These are phyloP conservation scores for Pseudorectes ferrugineus DNA, from an alignment of 2,113 vertebrate species.

Conservation along the genomic window DNA sequence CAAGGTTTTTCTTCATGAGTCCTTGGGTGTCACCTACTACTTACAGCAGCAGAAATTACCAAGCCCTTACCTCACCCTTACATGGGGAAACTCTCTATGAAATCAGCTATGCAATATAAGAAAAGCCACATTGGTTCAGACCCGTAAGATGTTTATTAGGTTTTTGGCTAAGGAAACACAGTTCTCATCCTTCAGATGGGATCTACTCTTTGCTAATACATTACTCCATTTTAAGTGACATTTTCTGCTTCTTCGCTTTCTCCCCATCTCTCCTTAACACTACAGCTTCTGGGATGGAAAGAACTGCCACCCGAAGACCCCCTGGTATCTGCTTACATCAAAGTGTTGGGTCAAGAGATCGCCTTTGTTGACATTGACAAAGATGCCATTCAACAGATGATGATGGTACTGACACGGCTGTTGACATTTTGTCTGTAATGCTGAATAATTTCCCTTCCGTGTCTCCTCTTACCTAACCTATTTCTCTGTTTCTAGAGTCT, in stretches of 20 bases:
- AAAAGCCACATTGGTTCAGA: neutral
- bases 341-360: conserved; percentile 80
- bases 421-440: neutral
- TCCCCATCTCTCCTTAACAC: neutral
- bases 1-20: neutral
- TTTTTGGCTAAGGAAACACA: neutral
- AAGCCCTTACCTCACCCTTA: neutral
- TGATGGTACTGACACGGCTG: conserved; percentile 65
- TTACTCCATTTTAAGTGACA: neutral
- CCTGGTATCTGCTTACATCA: conserved; percentile 71
- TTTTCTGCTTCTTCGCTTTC: neutral
- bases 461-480: neutral
- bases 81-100: neutral
- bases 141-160: neutral
- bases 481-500: conserved; percentile 47
- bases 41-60: neutral
- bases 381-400: conserved; percentile 61
- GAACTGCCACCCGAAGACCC: conserved; percentile 60
- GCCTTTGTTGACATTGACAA: conserved; percentile 73
- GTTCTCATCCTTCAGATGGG: neutral
- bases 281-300: conserved; percentile 76
- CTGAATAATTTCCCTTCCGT: neutral
- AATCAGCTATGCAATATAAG: neutral
- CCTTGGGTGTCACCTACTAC: neutral
- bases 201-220: neutral